These are phyloP conservation scores for Eilema sororculum DNA, from an alignment of 2,888 invertebrate species.

Conservation along the genomic window DNA sequence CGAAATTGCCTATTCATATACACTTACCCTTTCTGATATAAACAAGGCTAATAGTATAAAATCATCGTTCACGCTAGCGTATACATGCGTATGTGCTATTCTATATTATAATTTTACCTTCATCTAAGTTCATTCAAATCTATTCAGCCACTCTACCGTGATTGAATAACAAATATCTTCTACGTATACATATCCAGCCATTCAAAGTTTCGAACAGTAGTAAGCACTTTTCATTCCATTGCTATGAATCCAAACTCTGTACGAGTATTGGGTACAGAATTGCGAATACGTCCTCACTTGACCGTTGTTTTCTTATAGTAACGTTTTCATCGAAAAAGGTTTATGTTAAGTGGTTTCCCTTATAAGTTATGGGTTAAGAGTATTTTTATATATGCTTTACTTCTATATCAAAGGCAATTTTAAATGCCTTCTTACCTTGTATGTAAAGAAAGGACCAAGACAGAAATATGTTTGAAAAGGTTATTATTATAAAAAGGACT, in stretches of 20 bases:
- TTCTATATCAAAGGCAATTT: neutral
- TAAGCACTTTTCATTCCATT: neutral
- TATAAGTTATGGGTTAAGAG: neutral
- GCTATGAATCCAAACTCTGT: neutral
- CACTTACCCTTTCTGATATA: too few species aligned
- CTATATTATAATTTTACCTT: too few species aligned
- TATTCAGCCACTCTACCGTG: neutral
- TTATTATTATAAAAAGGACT: too few species aligned
- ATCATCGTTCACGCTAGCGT: too few species aligned
- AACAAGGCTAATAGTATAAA: too few species aligned
- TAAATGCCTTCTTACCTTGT: neutral
- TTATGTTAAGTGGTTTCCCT: constrained; percentile 10
- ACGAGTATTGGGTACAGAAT: neutral
- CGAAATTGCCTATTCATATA: too few species aligned
- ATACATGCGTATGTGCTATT: too few species aligned
- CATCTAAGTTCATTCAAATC: neutral
- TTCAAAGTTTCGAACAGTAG: neutral
- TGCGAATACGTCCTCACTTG: neutral
- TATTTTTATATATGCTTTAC: neutral
- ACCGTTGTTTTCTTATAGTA: constrained; percentile 11
- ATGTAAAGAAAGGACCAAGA: neutral
- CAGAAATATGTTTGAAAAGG: neutral
- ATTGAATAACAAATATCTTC: neutral
- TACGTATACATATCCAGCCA: neutral
- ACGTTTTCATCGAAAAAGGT: constrained; percentile 9